Evolutionary conservation across 2,797 vertebrate genomes (phyloP).

Genomic region (Emys orbicularis): DNA sequence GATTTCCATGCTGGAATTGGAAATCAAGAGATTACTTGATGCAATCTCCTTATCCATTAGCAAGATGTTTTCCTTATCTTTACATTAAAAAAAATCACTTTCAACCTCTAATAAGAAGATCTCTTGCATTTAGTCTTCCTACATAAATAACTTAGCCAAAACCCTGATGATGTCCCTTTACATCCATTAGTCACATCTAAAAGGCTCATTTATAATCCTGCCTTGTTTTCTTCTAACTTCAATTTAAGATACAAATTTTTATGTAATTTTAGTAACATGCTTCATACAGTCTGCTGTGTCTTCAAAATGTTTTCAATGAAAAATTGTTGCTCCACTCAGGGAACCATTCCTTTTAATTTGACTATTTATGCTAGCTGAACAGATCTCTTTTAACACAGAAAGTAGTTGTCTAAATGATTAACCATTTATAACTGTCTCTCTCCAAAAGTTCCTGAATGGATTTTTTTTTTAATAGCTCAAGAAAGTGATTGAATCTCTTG

Average conservation of each 20-base stretch:
- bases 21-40: conserved; percentile 39
- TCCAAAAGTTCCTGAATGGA: neutral
- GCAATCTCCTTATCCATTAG: conserved; percentile 44
- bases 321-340: conserved; percentile 6
- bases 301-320: conserved; percentile 6
- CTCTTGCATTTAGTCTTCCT: conserved; percentile 1
- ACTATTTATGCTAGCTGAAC: conserved; percentile 18
- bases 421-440: conserved; percentile 24
- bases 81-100: neutral
- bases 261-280: conserved; percentile 5
- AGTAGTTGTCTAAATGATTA: neutral
- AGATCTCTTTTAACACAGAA: conserved; percentile 22
- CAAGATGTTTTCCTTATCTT: conserved; percentile 14
- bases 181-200: conserved; percentile 8
- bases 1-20: conserved; percentile 48
- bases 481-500: conserved; percentile 38
- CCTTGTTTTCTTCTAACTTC: conserved; percentile 32
- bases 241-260: neutral
- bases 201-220: conserved; percentile 3
- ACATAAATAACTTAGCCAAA: neutral
- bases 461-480: conserved; percentile 45
- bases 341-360: conserved; percentile 6
- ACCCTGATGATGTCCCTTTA: neutral
- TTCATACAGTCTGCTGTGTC: neutral
- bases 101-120: neutral